Conservation (phyloP, 2,113 vertebrate genomes). For the Pseudonaja textilis region DNA sequence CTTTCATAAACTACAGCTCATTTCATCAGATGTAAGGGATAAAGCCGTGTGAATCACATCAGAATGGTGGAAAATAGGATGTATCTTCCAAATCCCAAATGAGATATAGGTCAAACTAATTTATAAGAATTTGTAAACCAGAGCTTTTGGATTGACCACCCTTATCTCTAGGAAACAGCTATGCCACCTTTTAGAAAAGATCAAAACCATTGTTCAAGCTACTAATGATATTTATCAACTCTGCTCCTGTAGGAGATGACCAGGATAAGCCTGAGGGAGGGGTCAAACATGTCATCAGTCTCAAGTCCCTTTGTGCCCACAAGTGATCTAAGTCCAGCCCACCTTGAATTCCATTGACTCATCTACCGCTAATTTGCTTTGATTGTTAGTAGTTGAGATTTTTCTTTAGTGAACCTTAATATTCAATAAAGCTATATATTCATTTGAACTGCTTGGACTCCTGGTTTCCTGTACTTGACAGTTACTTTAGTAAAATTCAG, state of each 20-base stretch:
- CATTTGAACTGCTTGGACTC: background rate
- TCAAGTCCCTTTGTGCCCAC: background rate
- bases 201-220: background rate
- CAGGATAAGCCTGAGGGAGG: background rate
- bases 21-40: background rate
- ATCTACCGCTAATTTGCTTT: background rate
- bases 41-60: background rate
- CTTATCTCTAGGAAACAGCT: background rate
- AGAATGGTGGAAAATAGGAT: background rate
- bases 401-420: background rate
- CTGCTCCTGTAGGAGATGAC: background rate
- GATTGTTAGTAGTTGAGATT: background rate
- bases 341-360: background rate
- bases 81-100: background rate
- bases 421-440: background rate
- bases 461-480: background rate
- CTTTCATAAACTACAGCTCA: background rate
- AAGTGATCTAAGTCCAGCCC: background rate
- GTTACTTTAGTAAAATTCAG: background rate
- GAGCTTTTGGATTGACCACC: background rate
- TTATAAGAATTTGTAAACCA: background rate
- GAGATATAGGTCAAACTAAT: background rate
- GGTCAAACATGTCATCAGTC: background rate
- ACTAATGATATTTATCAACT: background rate
- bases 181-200: background rate